Conservation (phyloP, 2,888 invertebrate species). For the Actias luna region DNA sequence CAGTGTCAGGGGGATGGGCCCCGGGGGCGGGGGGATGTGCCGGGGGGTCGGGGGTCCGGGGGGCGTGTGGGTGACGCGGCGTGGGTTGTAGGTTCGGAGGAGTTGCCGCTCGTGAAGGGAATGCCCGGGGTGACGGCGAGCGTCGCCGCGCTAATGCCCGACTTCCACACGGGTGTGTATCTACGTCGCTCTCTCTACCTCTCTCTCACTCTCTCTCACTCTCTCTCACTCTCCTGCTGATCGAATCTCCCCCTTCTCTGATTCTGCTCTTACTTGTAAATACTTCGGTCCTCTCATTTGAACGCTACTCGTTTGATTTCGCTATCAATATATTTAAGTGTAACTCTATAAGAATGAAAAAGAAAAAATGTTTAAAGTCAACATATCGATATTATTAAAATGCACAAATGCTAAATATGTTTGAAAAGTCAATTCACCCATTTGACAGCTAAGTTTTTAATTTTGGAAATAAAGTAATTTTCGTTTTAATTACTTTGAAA, state of each 20-base stretch:
- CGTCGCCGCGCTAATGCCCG: constrained; percentile 85
- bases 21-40: background rate
- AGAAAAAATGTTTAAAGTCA: too few species aligned
- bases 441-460: too few species aligned
- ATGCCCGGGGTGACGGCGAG: constrained; percentile 76
- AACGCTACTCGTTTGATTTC: background rate
- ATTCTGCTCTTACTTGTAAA: background rate
- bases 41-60: constrained; percentile 13
- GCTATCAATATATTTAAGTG: background rate
- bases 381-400: too few species aligned
- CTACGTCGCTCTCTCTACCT: background rate
- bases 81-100: constrained; percentile 57
- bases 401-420: too few species aligned
- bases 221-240: constrained; percentile 3
- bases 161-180: constrained; percentile 87
- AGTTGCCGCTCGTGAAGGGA: constrained; percentile 71
- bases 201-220: background rate
- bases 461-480: too few species aligned
- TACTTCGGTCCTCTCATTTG: background rate
- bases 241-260: constrained; percentile 56
- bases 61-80: constrained; percentile 29
- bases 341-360: too few species aligned
- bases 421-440: too few species aligned
- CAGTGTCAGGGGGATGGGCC: background rate
- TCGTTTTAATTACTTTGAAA: too few species aligned